A percentile compares a stretch with the other conserved stretches of the same genome.
These are phyloP conservation scores for Peromyscus eremicus DNA, from an alignment of 2,797 vertebrate species.

Conservation along the genomic window DNA sequence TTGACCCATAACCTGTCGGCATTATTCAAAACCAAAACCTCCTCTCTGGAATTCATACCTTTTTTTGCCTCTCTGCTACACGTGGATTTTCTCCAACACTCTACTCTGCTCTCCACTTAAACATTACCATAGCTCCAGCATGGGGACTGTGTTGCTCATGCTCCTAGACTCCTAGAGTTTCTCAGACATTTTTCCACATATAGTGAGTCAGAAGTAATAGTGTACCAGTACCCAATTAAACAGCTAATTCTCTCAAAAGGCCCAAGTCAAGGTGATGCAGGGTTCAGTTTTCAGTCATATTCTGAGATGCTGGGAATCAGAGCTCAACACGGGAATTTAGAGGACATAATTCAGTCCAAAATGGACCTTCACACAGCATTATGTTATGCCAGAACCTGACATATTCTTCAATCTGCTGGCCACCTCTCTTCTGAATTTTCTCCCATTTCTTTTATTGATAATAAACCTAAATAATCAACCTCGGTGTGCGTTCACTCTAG, in stretches of 20 bases:
- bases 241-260: not conserved
- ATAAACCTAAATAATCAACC: not conserved
- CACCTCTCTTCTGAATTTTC: not conserved
- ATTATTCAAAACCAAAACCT: not conserved
- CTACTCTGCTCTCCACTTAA: not conserved
- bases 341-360: not conserved
- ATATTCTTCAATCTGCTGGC: not conserved
- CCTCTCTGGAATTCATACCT: not conserved
- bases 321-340: not conserved
- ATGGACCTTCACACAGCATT: not conserved
- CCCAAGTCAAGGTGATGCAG: not conserved
- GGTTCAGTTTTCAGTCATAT: not conserved
- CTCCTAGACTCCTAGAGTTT: not conserved
- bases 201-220: not conserved
- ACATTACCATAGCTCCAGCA: not conserved
- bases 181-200: not conserved
- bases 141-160: not conserved
- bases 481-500: not conserved
- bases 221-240: not conserved
- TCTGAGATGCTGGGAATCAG: not conserved
- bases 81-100: not conserved
- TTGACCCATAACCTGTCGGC: not conserved
- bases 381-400: not conserved
- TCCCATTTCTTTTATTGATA: conserved; percentile 7
- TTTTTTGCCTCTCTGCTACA: not conserved